These are phyloP conservation scores for Cyprinodon brontotheroides DNA, from an alignment of 2,113 vertebrate species.

Conservation along the genomic window DNA sequence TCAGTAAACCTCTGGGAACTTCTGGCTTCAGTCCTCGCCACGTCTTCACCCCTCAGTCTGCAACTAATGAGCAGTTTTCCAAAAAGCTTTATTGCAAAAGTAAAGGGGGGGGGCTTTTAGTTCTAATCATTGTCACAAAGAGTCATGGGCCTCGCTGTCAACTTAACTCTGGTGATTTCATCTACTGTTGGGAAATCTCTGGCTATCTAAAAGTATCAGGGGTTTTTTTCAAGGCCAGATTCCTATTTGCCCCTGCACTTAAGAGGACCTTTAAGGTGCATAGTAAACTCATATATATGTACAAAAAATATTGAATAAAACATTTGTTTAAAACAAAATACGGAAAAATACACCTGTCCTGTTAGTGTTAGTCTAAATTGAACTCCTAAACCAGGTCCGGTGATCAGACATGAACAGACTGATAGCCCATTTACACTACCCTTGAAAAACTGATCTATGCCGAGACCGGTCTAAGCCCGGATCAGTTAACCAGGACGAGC, in stretches of 20 bases:
- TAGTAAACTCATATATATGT: neutral
- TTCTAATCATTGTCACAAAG: slow-evolving; percentile 58
- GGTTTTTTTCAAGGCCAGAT: slow-evolving; percentile 26
- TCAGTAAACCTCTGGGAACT: slow-evolving; percentile 64
- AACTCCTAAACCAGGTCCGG: too few species aligned
- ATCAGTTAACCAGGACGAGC: too few species aligned
- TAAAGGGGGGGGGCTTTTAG: slow-evolving; percentile 35
- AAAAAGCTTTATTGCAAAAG: slow-evolving; percentile 51
- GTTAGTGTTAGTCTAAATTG: too few species aligned
- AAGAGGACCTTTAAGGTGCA: slow-evolving; percentile 26
- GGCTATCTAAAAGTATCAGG: slow-evolving; percentile 42
- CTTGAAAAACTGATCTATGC: too few species aligned
- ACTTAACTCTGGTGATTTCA: slow-evolving; percentile 46
- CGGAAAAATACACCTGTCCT: too few species aligned
- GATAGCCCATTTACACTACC: too few species aligned
- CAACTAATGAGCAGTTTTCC: slow-evolving; percentile 52
- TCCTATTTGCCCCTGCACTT: slow-evolving; percentile 15
- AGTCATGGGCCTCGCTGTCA: slow-evolving; percentile 44
- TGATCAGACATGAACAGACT: too few species aligned
- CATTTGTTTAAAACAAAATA: too few species aligned
- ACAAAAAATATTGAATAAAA: too few species aligned
- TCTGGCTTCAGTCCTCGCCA: slow-evolving; percentile 28
- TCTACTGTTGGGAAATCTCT: slow-evolving; percentile 28
- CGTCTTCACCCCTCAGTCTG: slow-evolving; percentile 49
- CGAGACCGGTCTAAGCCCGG: too few species aligned